A percentile compares a stretch with the other conserved stretches of the same genome.
Evolutionary conservation across 2,888 invertebrate genomes (phyloP).

Genomic region (Hydropsyche betteni): DNA sequence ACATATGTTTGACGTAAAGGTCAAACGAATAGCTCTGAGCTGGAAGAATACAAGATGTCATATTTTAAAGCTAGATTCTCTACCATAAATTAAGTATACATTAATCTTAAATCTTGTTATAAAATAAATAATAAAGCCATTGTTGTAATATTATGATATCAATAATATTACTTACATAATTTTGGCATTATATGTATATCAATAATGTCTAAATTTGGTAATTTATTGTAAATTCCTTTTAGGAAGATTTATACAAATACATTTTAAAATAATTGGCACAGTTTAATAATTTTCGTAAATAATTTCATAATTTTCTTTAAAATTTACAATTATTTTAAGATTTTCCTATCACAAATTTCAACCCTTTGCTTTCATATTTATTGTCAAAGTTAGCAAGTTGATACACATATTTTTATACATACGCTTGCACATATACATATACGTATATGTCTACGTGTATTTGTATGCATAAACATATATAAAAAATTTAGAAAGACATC

Average conservation of each 20-base stretch:
- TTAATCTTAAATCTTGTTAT: too few relatives aligned
- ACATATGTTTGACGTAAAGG: neutral
- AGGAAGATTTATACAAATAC: neutral
- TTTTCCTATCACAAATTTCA: conserved; percentile 28
- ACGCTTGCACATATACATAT: neutral
- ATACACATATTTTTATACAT: neutral
- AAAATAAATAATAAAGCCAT: too few relatives aligned
- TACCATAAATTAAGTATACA: neutral
- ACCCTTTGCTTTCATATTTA: conserved; percentile 26
- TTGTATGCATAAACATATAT: neutral
- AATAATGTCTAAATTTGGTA: too few relatives aligned
- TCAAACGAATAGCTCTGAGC: too few relatives aligned
- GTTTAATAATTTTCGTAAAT: conserved; percentile 10
- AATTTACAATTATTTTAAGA: conserved; percentile 15
- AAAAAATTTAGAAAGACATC: conserved; percentile 2
- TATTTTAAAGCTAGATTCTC: neutral
- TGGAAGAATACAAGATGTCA: neutral
- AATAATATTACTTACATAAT: too few relatives aligned
- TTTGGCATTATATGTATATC: too few relatives aligned
- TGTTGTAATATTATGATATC: too few relatives aligned
- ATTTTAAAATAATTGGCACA: conserved; percentile 23
- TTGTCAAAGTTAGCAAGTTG: conserved; percentile 15
- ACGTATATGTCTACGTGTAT: neutral
- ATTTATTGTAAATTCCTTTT: too few relatives aligned
- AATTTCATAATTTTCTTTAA: neutral